Percentiles rank a stretch among this genome's conserved stretches.
Evolutionary conservation across 2,888 invertebrate species (phyloP).

Genomic region (Cephus pulcher): DNA sequence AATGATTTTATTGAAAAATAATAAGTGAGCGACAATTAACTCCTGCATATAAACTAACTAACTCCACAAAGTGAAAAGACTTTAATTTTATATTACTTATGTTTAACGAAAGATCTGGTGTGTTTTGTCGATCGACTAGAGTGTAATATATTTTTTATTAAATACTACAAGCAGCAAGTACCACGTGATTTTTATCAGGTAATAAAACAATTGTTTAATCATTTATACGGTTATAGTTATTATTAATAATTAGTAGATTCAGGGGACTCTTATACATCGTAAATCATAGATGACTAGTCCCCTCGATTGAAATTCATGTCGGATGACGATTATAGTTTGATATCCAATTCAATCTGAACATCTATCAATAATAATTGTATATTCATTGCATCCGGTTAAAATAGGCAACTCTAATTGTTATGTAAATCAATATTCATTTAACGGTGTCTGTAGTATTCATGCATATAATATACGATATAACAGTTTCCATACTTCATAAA

Average conservation of each 20-base stretch:
- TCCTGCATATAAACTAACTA: background rate
- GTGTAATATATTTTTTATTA: background rate
- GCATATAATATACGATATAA: background rate
- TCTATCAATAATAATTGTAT: background rate
- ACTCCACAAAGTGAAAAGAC: background rate
- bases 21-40: background rate
- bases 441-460: background rate
- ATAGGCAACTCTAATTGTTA: background rate
- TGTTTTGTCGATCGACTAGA: background rate
- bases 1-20: background rate
- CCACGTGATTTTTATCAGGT: background rate
- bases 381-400: background rate
- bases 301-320: too few relatives aligned
- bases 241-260: background rate
- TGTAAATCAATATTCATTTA: background rate
- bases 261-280: background rate
- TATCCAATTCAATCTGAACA: background rate
- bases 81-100: background rate
- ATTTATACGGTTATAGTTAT: background rate
- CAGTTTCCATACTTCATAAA: background rate
- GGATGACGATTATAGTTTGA: background rate
- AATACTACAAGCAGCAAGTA: too few relatives aligned
- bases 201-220: background rate
- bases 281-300: background rate
- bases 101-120: background rate